Evolutionary conservation across 2,888 invertebrate species (phyloP).

Genomic region (Pyrrhosoma nymphula): DNA sequence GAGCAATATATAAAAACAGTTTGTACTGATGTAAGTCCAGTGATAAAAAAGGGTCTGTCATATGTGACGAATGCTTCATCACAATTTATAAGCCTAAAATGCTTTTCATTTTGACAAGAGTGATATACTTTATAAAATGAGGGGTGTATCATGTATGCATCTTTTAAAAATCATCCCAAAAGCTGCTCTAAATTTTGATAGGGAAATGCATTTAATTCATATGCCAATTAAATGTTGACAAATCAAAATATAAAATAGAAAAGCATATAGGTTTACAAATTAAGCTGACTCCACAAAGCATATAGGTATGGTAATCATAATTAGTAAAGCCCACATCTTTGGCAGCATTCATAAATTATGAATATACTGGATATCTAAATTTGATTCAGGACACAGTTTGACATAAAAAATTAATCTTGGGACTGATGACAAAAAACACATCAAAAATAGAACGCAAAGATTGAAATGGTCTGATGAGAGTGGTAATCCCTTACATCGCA

Average conservation of each 20-base stretch:
- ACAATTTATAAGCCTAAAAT: constrained; percentile 43
- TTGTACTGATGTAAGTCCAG: constrained; percentile 61
- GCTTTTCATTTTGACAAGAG: constrained; percentile 38
- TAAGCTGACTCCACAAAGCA: constrained; percentile 41
- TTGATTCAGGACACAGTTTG: constrained; percentile 9
- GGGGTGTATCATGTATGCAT: not conserved
- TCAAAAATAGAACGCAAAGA: constrained; percentile 18
- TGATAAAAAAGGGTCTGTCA: constrained; percentile 63
- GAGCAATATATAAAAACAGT: constrained; percentile 67
- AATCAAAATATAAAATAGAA: not conserved
- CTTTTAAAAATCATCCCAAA: constrained; percentile 7
- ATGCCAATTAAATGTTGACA: not conserved
- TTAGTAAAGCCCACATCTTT: constrained; percentile 48
- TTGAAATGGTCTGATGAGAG: not conserved
- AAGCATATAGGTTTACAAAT: not conserved
- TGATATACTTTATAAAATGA: constrained; percentile 45
- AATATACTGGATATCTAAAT: constrained; percentile 46
- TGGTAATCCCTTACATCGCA: not conserved
- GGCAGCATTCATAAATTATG: constrained; percentile 56
- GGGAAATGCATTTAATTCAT: constrained; percentile 8
- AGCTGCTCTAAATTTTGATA: constrained; percentile 48
- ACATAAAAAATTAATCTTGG: not conserved
- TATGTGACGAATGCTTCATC: constrained; percentile 58
- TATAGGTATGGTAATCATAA: constrained; percentile 4
- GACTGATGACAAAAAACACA: constrained; percentile 40